phyloP scores from a whole-genome alignment of 2,888 invertebrate genomes.

The Frankliniella intonsa region DNA sequence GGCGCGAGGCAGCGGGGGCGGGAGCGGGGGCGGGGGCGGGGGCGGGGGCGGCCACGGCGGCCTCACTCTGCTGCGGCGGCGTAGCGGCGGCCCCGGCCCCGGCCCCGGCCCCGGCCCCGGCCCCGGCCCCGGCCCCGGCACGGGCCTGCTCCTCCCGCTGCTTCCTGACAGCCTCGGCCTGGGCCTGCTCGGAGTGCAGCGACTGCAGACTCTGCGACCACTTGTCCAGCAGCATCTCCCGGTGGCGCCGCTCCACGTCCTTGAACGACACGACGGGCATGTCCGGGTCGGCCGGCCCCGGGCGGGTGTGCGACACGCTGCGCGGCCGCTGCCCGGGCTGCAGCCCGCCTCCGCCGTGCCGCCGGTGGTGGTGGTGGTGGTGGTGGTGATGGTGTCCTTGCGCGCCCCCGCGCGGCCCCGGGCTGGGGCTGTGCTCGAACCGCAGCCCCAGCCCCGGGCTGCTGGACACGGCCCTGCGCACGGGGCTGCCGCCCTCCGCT shows the following conservation, averaged over 20 bases:
- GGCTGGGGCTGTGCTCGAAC: background rate
- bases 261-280: conserved; percentile 6
- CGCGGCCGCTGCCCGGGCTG: background rate
- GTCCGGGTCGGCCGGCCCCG: background rate
- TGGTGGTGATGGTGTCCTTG: background rate
- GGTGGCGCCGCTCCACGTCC: conserved; percentile 15
- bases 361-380: background rate
- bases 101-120: background rate
- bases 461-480: conserved; percentile 6
- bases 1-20: background rate
- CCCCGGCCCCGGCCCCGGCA: background rate
- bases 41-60: background rate
- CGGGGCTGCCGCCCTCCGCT: background rate
- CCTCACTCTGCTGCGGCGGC: too few relatives aligned
- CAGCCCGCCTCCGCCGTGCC: too few relatives aligned
- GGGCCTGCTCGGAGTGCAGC: conserved; percentile 18
- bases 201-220: conserved; percentile 12
- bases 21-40: background rate
- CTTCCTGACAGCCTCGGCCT: background rate
- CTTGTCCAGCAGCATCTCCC: conserved; percentile 14
- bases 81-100: too few relatives aligned
- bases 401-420: background rate
- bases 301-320: background rate
- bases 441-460: background rate
- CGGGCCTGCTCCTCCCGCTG: background rate